phyloP scores from a whole-genome alignment of 2,797 vertebrate genomes.

The Anabas testudineus region DNA sequence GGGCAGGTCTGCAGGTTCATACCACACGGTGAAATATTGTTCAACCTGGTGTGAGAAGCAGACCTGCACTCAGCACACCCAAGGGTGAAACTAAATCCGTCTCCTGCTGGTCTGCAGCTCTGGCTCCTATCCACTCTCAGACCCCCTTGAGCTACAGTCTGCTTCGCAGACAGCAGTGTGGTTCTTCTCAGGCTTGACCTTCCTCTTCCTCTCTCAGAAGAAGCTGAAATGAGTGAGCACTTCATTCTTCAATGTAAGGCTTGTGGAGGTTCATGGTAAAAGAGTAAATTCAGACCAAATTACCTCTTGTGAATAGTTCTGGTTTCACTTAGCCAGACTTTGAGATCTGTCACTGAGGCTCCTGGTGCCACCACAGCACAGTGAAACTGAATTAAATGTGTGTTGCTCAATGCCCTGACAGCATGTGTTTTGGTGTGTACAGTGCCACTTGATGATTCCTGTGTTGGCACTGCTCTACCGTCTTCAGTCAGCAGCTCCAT shows the following conservation, averaged over 20 bases:
- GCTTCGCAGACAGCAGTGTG: conserved; percentile 56
- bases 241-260: conserved; percentile 22
- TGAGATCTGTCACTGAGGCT: conserved; percentile 3
- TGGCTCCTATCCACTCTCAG: conserved; percentile 67
- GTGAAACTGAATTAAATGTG: background rate
- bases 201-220: conserved; percentile 33
- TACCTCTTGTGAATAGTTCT: conserved; percentile 14
- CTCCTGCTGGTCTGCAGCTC: conserved; percentile 55
- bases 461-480: background rate
- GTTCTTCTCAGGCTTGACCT: conserved; percentile 70
- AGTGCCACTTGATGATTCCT: conserved; percentile 23
- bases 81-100: conserved; percentile 78
- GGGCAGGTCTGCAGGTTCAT: conserved; percentile 68
- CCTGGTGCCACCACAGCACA: background rate
- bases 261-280: conserved; percentile 38
- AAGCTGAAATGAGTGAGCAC: conserved; percentile 35
- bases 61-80: conserved; percentile 68
- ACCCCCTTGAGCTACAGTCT: conserved; percentile 63
- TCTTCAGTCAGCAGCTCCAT: conserved; percentile 7
- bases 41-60: conserved; percentile 70
- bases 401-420: background rate
- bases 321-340: conserved; percentile 19
- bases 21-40: conserved; percentile 74
- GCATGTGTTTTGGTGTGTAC: conserved; percentile 5
- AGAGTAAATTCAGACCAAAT: conserved; percentile 45